Evolutionary conservation across 92 coral and sea anemone genomes (phyloP), one percentile per base, ranked within the genome.

Genomic region (Porites evermanni): DNA sequence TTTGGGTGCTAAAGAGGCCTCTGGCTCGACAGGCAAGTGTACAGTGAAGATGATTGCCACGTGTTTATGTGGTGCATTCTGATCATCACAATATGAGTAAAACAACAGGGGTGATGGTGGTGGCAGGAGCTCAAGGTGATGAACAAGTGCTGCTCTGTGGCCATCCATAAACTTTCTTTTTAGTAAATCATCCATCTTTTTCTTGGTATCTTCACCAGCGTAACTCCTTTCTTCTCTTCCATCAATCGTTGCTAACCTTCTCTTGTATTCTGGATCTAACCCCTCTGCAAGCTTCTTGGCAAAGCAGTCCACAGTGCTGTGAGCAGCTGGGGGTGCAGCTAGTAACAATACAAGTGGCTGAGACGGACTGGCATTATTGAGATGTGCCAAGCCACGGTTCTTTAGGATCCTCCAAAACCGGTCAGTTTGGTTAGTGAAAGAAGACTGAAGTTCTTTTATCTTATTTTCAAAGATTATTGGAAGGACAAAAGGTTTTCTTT

Each of bases 11-110:
- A 91, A 71, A 18, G 95, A 80, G 11, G 82, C 52, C 32, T 83
- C 76, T 12, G 94, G 94, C 23, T 81, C 91, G 4, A 12, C 59
- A 12, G 98, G 98, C 68, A 96, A 53, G 64, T 91, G 83, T 6
- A 96, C 98, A 14, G 98, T 96, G 87, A 96, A 94, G 29, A 96
- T 64, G 1, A 96, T 81, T 1, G 94, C 93, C 1, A 91, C 91
- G 38, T 85, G 92, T 50, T 91, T 92, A 69, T 83, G 83, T 0
- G 81, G 93, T 47, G 98, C 98, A 78, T 92, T 93, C 74, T 96
- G 96, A 72, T 94, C 93, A 63, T 96, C 98, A 60, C 98, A 96
- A 71, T 88, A 94, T 1, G 92, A 74, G 67, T 96, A 90, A 79
- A 94, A 96, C 82, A 96, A 77, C n/a, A 81, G 75, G 1, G 91